A percentile compares a stretch with the other conserved stretches of the same genome.
Conservation (phyloP, 2,888 invertebrate genomes). For the Galerucella calmariensis region DNA sequence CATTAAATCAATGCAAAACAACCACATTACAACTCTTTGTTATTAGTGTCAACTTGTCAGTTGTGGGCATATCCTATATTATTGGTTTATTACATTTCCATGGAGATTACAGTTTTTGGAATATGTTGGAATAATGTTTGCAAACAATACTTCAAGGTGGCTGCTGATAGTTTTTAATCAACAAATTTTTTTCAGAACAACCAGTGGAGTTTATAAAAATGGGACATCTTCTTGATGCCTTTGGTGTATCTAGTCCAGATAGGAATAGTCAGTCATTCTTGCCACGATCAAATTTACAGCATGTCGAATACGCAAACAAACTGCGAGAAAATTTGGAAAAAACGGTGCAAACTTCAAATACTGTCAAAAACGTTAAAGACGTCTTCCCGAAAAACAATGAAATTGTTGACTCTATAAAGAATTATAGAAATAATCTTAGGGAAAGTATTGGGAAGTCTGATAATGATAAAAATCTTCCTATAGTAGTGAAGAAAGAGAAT, state of each 20-base stretch:
- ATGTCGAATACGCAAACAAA: not conserved
- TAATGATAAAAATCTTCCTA: not conserved
- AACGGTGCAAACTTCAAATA: not conserved
- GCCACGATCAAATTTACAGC: not conserved
- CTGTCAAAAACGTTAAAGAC: not conserved
- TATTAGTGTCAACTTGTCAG: too few species aligned
- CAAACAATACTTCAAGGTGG: too few species aligned
- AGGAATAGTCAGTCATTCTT: not conserved
- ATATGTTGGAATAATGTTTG: too few species aligned
- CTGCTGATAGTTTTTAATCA: not conserved
- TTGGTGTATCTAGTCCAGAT: constrained; percentile 59
- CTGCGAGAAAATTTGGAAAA: not conserved
- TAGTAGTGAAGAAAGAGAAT: not conserved
- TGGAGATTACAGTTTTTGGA: too few species aligned
- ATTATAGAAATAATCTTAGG: not conserved
- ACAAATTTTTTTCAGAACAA: constrained; percentile 30
- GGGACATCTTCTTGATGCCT: constrained; percentile 59
- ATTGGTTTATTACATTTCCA: too few species aligned
- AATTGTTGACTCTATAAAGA: not conserved
- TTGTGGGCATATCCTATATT: too few species aligned
- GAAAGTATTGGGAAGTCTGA: not conserved
- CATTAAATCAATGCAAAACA: too few species aligned
- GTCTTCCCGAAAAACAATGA: not conserved
- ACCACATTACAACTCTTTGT: too few species aligned
- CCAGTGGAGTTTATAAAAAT: constrained; percentile 53